Evolutionary conservation across 2,797 vertebrate species (phyloP).

Genomic region (Cercopithecus hamlyni): DNA sequence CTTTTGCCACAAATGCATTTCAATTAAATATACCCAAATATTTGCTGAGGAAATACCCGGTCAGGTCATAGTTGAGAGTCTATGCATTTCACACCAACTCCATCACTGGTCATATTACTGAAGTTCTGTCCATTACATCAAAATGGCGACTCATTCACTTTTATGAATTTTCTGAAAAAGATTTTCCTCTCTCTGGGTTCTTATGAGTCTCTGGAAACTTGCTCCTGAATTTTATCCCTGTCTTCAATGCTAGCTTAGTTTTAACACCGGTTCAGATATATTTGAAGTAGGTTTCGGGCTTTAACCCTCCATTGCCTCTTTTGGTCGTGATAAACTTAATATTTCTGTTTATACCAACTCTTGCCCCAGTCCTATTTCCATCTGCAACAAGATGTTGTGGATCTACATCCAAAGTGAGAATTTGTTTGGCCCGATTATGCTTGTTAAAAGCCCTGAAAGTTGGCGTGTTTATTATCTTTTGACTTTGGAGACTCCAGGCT

Average conservation of each 20-base stretch:
- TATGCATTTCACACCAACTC: not conserved
- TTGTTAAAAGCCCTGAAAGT: constrained; percentile 45
- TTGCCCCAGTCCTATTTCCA: not conserved
- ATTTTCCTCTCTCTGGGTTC: not conserved
- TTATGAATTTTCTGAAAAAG: not conserved
- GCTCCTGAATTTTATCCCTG: not conserved
- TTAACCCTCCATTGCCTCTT: not conserved
- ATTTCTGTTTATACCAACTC: not conserved
- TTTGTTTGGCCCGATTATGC: not conserved
- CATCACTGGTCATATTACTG: too few species aligned
- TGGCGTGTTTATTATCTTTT: constrained; percentile 56
- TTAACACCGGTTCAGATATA: not conserved
- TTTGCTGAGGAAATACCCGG: not conserved
- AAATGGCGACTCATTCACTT: not conserved
- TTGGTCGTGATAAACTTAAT: not conserved
- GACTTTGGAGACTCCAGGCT: constrained; percentile 17
- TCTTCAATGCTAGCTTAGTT: not conserved
- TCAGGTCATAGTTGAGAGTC: not conserved
- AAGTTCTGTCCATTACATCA: not conserved
- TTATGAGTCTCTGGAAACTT: not conserved
- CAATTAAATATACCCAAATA: not conserved
- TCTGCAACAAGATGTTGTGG: constrained; percentile 17
- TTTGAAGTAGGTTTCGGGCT: not conserved
- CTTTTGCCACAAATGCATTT: not conserved
- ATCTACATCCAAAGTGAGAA: not conserved